Evolutionary conservation across 2,797 vertebrate species (phyloP).

Genomic region (Calcarius lapponicus): DNA sequence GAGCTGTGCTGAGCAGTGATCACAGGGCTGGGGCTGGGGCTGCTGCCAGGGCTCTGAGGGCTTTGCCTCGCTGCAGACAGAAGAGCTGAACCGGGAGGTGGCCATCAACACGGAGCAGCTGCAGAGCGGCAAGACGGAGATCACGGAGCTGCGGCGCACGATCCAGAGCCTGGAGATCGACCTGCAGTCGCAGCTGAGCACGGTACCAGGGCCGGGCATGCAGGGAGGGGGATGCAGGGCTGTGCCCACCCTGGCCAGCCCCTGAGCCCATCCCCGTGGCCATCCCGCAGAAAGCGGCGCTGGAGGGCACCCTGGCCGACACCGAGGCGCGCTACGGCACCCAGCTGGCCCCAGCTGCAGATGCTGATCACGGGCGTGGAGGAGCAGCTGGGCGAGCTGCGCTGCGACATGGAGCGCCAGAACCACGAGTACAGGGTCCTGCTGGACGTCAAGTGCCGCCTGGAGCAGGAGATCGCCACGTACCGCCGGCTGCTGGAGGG

Average conservation of each 20-base stretch:
- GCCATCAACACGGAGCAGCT: constrained; percentile 78
- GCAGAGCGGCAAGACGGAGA: constrained; percentile 79
- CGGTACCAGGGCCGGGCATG: constrained; percentile 64
- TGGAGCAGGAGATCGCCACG: constrained; percentile 88
- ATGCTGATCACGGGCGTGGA: constrained; percentile 75
- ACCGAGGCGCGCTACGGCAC: constrained; percentile 85
- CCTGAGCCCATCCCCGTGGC: not conserved
- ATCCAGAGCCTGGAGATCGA: constrained; percentile 88
- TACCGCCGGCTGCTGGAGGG: constrained; percentile 3
- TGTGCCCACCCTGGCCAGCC: fast-evolving
- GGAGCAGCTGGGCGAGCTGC: constrained; percentile 80
- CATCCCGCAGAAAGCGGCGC: constrained; percentile 81
- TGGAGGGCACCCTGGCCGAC: constrained; percentile 87
- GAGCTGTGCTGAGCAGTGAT: constrained; percentile 16
- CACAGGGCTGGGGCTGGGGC: fast-evolving
- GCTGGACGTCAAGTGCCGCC: constrained; percentile 86
- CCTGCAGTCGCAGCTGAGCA: constrained; percentile 87
- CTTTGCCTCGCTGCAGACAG: constrained; percentile 66
- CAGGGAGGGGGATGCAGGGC: fast-evolving
- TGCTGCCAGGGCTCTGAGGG: not conserved
- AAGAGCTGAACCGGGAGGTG: constrained; percentile 81
- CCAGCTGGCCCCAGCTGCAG: constrained; percentile 83
- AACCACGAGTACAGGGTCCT: constrained; percentile 80
- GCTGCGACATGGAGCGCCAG: constrained; percentile 81
- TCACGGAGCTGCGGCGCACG: constrained; percentile 79